These are phyloP conservation scores for Steatocranus sp. DNA, from an alignment of 2,797 vertebrate genomes.

Conservation along the genomic window DNA sequence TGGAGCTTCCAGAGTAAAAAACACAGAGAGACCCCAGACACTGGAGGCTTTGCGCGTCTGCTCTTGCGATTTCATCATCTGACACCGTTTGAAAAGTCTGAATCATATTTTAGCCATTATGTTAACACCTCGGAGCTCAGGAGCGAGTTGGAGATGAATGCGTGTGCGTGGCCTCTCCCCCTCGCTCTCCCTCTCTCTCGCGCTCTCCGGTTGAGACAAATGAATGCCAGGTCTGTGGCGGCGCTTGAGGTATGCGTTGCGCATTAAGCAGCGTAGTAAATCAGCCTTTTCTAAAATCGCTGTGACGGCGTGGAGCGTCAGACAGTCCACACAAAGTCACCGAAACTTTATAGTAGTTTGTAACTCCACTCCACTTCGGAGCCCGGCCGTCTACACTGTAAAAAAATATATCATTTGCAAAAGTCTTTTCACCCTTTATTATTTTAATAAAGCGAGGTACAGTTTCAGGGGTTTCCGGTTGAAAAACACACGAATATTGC, in stretches of 20 bases:
- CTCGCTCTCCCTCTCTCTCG: background rate
- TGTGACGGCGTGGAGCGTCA: constrained; percentile 62
- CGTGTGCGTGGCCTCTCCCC: background rate
- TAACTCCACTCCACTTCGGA: constrained; percentile 38
- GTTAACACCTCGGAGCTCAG: constrained; percentile 65
- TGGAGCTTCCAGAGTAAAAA: constrained; percentile 59
- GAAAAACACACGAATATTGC: background rate
- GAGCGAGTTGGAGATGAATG: constrained; percentile 15
- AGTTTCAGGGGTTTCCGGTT: background rate
- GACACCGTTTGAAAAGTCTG: constrained; percentile 74
- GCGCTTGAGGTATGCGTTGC: constrained; percentile 60
- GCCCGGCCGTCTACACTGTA: constrained; percentile 9
- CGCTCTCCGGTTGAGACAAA: constrained; percentile 52
- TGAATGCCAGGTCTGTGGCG: constrained; percentile 65
- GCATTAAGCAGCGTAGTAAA: constrained; percentile 66
- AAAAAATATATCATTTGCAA: background rate
- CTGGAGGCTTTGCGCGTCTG: constrained; percentile 25
- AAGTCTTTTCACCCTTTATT: background rate
- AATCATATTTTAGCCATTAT: constrained; percentile 74
- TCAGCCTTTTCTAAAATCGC: constrained; percentile 61
- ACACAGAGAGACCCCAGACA: constrained; percentile 56
- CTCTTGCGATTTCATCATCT: constrained; percentile 54
- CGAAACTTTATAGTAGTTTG: constrained; percentile 35
- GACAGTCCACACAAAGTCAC: constrained; percentile 42
- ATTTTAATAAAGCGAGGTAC: background rate